Evolutionary conservation across 2,797 vertebrate genomes (phyloP).

Genomic region (Ctenochaetus hawaiiensis): DNA sequence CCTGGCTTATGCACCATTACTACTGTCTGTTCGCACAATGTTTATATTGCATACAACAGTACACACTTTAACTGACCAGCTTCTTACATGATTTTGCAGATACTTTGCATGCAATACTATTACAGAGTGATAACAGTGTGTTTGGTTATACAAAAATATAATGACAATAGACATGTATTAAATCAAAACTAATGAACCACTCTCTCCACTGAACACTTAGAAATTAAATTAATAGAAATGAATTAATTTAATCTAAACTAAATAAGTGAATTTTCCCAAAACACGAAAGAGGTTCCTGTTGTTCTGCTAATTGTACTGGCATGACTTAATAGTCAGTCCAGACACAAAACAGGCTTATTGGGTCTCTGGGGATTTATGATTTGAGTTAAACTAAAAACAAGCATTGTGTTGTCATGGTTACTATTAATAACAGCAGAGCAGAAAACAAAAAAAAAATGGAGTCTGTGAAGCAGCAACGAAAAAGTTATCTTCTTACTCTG

Average conservation of each 20-base stretch:
- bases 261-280: constrained; percentile 9
- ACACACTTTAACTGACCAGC: too few relatives aligned
- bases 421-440: neutral
- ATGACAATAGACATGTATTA: neutral
- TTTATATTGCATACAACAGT: too few relatives aligned
- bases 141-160: neutral
- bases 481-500: neutral
- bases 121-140: neutral
- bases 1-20: neutral
- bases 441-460: neutral
- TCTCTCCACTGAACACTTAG: neutral
- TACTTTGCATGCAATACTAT: neutral
- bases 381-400: constrained; percentile 23
- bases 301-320: constrained; percentile 2
- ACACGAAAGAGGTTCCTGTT: neutral
- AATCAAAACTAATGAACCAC: neutral
- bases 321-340: constrained; percentile 3
- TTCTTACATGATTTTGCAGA: neutral
- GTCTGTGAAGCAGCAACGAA: neutral
- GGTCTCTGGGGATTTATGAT: neutral
- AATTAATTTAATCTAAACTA: neutral
- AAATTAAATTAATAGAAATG: neutral
- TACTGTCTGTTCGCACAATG: neutral
- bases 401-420: constrained; percentile 19
- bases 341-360: neutral